Percentiles rank a stretch among this genome's conserved stretches.
These are phyloP conservation scores for Drosophila rufa DNA, from an alignment of 1,140 invertebrate genomes.

Conservation along the genomic window DNA sequence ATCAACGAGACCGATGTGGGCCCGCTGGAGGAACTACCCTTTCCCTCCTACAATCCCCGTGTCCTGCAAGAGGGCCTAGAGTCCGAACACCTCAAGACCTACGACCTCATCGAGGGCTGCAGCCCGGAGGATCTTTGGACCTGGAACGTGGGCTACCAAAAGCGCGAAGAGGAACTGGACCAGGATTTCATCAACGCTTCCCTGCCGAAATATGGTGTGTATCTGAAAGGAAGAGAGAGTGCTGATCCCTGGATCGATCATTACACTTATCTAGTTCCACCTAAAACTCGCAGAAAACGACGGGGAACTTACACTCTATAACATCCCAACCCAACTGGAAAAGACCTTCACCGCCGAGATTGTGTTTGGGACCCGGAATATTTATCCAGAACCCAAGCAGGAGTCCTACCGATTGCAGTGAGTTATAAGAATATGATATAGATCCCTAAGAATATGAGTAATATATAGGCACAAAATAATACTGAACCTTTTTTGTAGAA, in stretches of 20 bases:
- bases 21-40: constrained; percentile 68
- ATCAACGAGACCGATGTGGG: constrained; percentile 75
- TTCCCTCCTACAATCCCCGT: constrained; percentile 73
- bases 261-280: constrained; percentile 21
- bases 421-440: background rate
- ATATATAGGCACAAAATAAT: no score
- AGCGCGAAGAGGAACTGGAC: constrained; percentile 66
- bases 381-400: constrained; percentile 57
- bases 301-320: constrained; percentile 65
- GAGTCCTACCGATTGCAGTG: constrained; percentile 7
- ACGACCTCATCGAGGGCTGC: constrained; percentile 73
- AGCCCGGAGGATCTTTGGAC: constrained; percentile 74
- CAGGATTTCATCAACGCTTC: constrained; percentile 61
- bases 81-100: constrained; percentile 64
- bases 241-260: background rate
- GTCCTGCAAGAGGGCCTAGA: constrained; percentile 70
- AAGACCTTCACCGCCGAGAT: constrained; percentile 76
- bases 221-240: background rate
- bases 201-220: constrained; percentile 71
- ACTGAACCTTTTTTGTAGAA: no score
- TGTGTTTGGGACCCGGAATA: constrained; percentile 70
- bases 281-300: constrained; percentile 58
- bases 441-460: background rate
- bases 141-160: constrained; percentile 72
- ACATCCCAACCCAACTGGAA: constrained; percentile 72